These are phyloP conservation scores for Graptemys geographica DNA, from an alignment of 2,797 vertebrate species.

Conservation along the genomic window DNA sequence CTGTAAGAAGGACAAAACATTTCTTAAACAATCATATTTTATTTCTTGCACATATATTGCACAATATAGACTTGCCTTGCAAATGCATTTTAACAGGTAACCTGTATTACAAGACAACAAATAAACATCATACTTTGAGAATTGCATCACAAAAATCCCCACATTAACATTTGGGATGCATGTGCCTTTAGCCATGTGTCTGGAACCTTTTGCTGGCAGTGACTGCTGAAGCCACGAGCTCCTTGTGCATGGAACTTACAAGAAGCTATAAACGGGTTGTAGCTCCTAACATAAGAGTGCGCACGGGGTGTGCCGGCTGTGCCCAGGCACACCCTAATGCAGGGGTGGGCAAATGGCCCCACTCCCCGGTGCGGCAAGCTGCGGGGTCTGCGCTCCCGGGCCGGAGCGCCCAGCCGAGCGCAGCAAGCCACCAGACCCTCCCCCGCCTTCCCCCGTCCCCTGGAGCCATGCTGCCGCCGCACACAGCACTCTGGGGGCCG, in stretches of 20 bases:
- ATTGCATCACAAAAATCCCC: not conserved
- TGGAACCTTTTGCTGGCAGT: not conserved
- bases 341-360: too few relatives aligned
- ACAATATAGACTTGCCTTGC: not conserved
- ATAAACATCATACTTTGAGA: not conserved
- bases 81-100: not conserved
- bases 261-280: not conserved
- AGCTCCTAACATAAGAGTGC: not conserved
- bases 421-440: too few relatives aligned
- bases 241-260: not conserved
- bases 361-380: too few relatives aligned
- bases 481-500: too few relatives aligned
- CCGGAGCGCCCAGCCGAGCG: too few relatives aligned
- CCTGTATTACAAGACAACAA: not conserved
- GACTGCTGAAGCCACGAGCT: not conserved
- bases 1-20: not conserved
- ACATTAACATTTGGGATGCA: not conserved
- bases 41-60: not conserved
- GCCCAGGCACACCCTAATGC: too few relatives aligned
- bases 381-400: too few relatives aligned
- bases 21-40: not conserved
- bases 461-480: too few relatives aligned
- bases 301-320: too few relatives aligned
- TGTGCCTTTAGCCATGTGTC: not conserved
- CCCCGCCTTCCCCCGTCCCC: too few relatives aligned